Percentiles rank a stretch among this genome's conserved stretches.
Evolutionary conservation across 1,140 invertebrate genomes (phyloP).

Genomic region (Camponotus floridanus): DNA sequence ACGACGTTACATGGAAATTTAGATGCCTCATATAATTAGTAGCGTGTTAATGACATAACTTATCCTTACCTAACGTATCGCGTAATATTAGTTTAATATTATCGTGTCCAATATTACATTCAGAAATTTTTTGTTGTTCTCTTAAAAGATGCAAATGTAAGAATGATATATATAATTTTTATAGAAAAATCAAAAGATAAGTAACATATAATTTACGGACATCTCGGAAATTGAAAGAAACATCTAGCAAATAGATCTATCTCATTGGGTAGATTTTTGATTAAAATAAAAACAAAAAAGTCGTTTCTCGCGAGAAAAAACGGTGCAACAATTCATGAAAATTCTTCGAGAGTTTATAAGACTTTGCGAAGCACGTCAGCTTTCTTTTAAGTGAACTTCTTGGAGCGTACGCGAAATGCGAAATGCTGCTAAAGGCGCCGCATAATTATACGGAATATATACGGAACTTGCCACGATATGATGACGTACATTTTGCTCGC

Average conservation of each 20-base stretch:
- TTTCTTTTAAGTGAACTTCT: slow-evolving; percentile 25
- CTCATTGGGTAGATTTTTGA: not conserved
- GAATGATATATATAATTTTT: not conserved
- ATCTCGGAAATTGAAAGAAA: not conserved
- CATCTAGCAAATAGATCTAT: not conserved
- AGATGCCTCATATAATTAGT: slow-evolving; percentile 34
- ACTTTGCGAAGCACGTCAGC: slow-evolving; percentile 35
- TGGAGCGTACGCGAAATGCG: not conserved
- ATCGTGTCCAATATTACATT: slow-evolving; percentile 27
- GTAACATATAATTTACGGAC: not conserved
- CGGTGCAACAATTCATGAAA: not conserved
- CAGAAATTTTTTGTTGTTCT: not conserved
- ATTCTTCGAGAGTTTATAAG: slow-evolving; percentile 42
- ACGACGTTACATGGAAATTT: slow-evolving; percentile 40
- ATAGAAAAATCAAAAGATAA: not conserved
- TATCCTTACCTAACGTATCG: slow-evolving; percentile 32
- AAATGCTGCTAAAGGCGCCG: slow-evolving; percentile 21
- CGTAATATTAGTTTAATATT: slow-evolving; percentile 8
- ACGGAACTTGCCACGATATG: not conserved
- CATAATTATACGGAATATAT: slow-evolving; percentile 25
- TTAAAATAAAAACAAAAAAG: slow-evolving; percentile 36
- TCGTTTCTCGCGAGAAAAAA: not conserved
- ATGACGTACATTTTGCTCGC: slow-evolving; percentile 14
- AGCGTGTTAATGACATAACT: slow-evolving; percentile 21
- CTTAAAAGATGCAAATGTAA: slow-evolving; percentile 10